Conservation (phyloP, 2,113 vertebrate genomes). For the Pogonocichla stellata region DNA sequence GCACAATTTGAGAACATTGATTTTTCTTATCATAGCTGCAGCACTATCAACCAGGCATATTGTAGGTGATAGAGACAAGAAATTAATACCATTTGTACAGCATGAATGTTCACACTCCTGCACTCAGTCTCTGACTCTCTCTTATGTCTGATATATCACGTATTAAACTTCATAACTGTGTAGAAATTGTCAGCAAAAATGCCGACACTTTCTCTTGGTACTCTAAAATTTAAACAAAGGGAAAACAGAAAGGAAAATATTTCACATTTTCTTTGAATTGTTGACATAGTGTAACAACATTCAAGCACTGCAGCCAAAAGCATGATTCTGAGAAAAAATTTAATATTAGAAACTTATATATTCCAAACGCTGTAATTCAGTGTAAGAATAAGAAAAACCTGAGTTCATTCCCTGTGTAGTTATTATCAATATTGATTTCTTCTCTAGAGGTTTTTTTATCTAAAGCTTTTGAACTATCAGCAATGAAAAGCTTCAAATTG, state of each 20-base stretch:
- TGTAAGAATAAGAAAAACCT: not conserved
- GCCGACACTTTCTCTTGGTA: slow-evolving; percentile 10
- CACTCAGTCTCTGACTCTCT: not conserved
- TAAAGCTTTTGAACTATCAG: not conserved
- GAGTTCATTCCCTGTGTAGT: not conserved
- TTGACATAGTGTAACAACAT: not conserved
- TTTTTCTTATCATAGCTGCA: slow-evolving; percentile 55
- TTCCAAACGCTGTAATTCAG: not conserved
- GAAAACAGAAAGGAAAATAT: not conserved
- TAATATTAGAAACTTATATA: not conserved
- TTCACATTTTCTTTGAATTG: not conserved
- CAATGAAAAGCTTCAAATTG: not conserved
- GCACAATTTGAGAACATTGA: slow-evolving; percentile 20
- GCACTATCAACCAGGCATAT: not conserved
- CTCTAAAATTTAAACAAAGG: not conserved
- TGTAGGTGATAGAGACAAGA: slow-evolving; percentile 45
- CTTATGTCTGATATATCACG: slow-evolving; percentile 26
- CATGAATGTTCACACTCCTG: not conserved
- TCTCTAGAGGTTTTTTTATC: not conserved
- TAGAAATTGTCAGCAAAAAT: slow-evolving; percentile 45
- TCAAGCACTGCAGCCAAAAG: not conserved
- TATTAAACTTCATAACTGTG: slow-evolving; percentile 32
- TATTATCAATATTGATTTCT: not conserved
- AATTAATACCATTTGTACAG: slow-evolving; percentile 49
- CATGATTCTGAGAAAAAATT: not conserved